Evolutionary conservation across 2,888 invertebrate species (phyloP), one percentile per base, ranked within the genome.

Genomic region (Teleiodes luculella): DNA sequence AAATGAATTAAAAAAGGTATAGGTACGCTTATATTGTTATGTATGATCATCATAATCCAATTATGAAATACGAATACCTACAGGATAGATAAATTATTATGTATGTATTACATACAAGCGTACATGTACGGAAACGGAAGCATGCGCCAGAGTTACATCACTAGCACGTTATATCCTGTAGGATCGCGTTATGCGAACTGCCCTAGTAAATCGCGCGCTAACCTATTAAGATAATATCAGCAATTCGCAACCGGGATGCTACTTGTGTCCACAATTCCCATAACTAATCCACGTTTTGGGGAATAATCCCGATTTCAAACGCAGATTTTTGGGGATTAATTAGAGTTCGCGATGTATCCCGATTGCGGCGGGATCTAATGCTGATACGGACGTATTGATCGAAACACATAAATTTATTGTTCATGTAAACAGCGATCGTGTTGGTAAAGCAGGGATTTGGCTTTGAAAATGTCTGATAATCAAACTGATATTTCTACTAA

Each of bases 171-270:
- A 49, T 49, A 36, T 49, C 49, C 49, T 49, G 24, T 5, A 28
- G 43, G 28, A 43, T 43, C 43, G 37, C 35, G 53, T 24, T 45
- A 50, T 31, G 61, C 28, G 36, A 28, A 43, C 28, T 28, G 43
- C 36, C n/a, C 24, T 75, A 68, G 70, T 83, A 83, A 84, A 84
- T 84, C 83, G 77, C 65, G 63, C 56, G 68, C 67, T 67, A 70
- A 77, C 80, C 85, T 80, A 86, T 86, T 85, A 80, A 84, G 86
- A 86, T 86, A 82, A 76, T 79, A 75, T 86, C 86, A 74, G 79
- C 75, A 78, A 83, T 83, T 80, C 78, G 76, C 80, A 72, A 80
- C 76, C 78, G 73, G 72, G 65, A 74, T 79, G 70, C 76, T 43
- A 69, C 70, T 59, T 56, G 46, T 58, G 43, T 60, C 58, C 61